Evolutionary conservation across 1,140 invertebrate genomes (phyloP).

Genomic region (Cyclina sinensis): DNA sequence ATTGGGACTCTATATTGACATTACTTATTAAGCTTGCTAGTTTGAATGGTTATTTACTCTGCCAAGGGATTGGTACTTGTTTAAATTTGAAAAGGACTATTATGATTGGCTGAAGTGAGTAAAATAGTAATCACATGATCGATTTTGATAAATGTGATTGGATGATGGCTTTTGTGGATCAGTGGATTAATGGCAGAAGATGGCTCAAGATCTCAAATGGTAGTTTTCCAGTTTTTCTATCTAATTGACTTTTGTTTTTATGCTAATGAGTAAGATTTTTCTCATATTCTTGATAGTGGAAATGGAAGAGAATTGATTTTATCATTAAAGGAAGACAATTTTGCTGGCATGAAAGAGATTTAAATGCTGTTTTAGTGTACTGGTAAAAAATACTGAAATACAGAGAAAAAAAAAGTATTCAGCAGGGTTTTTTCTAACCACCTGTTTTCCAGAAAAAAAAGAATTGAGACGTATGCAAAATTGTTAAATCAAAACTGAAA

Average conservation of each 20-base stretch:
- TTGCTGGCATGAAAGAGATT: neutral
- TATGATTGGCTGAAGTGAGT: neutral
- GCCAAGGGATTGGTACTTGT: neutral
- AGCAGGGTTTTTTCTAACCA: too few species aligned
- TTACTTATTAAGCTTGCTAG: neutral
- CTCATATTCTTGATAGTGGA: neutral
- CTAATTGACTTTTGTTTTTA: constrained; percentile 25
- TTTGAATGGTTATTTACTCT: neutral
- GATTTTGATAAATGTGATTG: constrained; percentile 13
- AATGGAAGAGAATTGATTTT: constrained; percentile 11
- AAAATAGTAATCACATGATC: constrained; percentile 2
- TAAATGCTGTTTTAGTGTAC: neutral
- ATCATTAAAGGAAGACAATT: neutral
- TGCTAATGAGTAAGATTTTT: neutral
- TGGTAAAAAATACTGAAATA: too few species aligned
- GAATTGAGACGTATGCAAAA: too few species aligned
- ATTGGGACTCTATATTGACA: neutral
- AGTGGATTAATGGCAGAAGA: constrained; percentile 7
- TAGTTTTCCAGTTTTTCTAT: neutral
- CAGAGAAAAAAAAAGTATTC: too few species aligned
- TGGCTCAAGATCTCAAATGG: constrained; percentile 23
- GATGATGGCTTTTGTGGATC: constrained; percentile 11
- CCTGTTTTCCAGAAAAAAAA: too few species aligned
- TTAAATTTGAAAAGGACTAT: neutral
- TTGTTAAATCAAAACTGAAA: too few species aligned